Evolutionary conservation across 2,797 vertebrate species (phyloP).

Genomic region (Sarcophilus harrisii): DNA sequence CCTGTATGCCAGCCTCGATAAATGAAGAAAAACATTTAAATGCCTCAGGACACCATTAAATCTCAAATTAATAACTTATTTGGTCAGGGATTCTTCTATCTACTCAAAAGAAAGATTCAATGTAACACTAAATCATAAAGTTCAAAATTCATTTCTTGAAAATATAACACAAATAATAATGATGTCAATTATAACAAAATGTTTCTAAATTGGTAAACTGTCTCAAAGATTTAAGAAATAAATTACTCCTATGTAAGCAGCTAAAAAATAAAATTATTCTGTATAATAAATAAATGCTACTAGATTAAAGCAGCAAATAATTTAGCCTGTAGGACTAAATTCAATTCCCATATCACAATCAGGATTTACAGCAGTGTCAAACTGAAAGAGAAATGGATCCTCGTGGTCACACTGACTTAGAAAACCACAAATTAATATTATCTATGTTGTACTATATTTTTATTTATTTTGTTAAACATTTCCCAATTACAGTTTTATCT

Average conservation of each 20-base stretch:
- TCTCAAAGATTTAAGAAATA: neutral
- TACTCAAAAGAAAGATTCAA: constrained; percentile 40
- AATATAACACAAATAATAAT: constrained; percentile 31
- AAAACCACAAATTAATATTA: neutral
- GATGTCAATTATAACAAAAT: constrained; percentile 28
- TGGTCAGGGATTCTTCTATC: constrained; percentile 5
- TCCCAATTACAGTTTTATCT: neutral
- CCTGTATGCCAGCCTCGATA: neutral
- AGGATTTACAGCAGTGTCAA: neutral
- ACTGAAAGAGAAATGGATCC: neutral
- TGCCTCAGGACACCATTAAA: neutral
- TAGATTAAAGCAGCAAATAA: neutral
- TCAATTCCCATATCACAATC: neutral
- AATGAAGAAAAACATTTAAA: constrained; percentile 30
- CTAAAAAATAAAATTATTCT: constrained; percentile 16
- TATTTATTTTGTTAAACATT: neutral
- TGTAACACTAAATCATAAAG: constrained; percentile 28
- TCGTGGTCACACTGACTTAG: neutral
- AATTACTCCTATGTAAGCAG: constrained; percentile 21
- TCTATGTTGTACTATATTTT: neutral
- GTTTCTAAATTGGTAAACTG: constrained; percentile 25
- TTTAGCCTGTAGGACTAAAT: neutral
- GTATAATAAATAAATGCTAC: neutral
- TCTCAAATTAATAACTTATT: constrained; percentile 48
- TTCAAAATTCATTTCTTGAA: constrained; percentile 46